These are phyloP conservation scores for Tyto alba DNA, from an alignment of 2,113 vertebrate species.

Conservation along the genomic window DNA sequence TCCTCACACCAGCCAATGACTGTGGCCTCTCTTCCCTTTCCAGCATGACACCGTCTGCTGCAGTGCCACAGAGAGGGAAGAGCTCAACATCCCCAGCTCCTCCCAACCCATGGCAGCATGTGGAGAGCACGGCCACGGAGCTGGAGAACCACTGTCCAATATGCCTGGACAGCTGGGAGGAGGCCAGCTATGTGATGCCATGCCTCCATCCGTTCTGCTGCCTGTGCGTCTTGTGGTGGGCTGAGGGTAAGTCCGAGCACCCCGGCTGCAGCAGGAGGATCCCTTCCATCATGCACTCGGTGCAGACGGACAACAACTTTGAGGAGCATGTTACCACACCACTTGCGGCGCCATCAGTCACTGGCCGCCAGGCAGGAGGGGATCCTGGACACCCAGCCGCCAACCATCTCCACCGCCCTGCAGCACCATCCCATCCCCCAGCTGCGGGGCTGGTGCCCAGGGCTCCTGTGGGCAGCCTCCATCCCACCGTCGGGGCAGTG, in stretches of 20 bases:
- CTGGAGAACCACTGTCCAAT: no score
- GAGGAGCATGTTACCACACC: background rate
- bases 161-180: background rate
- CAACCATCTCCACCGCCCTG: background rate
- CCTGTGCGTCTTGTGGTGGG: no score
- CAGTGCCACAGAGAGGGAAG: no score
- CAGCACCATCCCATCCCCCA: background rate
- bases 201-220: no score
- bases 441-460: background rate
- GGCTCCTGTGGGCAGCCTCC: background rate
- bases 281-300: background rate
- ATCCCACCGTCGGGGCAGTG: background rate
- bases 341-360: background rate
- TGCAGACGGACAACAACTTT: background rate
- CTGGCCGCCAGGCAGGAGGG: background rate
- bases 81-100: no score
- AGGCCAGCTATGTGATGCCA: no score
- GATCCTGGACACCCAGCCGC: background rate
- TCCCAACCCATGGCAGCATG: no score
- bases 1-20: no score
- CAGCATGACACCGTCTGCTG: no score
- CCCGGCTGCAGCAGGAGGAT: no score
- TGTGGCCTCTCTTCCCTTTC: no score
- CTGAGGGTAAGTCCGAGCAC: background rate
- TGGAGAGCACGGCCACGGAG: no score